phyloP scores from a whole-genome alignment of 1,140 invertebrate species.

The Paracyclopina nana region DNA sequence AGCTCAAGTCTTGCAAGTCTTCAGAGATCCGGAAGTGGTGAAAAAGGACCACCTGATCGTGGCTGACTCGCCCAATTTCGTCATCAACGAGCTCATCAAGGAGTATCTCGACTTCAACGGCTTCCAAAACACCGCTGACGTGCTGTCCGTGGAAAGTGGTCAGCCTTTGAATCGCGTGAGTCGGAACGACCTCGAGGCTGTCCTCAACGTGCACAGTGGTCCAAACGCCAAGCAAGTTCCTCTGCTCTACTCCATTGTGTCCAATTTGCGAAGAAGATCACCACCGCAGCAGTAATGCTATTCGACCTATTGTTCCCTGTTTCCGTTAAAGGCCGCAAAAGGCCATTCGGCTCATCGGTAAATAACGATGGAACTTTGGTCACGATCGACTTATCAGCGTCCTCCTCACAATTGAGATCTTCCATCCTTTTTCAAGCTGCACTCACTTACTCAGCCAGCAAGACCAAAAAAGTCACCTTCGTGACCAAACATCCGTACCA shows the following conservation, averaged over 20 bases:
- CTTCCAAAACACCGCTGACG: not conserved
- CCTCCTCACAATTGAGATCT: no score
- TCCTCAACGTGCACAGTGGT: not conserved
- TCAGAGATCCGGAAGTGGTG: not conserved
- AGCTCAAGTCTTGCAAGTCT: not conserved
- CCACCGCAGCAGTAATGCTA: no score
- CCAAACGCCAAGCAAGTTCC: slow-evolving; percentile 2
- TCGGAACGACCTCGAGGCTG: not conserved
- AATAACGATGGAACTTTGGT: no score
- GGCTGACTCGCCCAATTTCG: slow-evolving; percentile 19
- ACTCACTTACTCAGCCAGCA: no score
- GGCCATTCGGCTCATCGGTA: no score
- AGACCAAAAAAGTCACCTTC: no score
- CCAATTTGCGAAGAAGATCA: not conserved
- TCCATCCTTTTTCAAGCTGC: no score
- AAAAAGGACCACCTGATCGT: not conserved
- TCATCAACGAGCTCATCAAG: slow-evolving; percentile 12
- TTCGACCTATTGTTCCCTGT: no score
- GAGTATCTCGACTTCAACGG: slow-evolving; percentile 4
- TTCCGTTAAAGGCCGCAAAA: no score
- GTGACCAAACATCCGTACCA: no score
- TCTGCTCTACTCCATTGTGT: slow-evolving; percentile 2
- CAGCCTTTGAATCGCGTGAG: not conserved
- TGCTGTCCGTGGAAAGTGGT: not conserved
- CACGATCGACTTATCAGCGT: no score